A percentile compares a stretch with the other conserved stretches of the same genome.
phyloP scores from a whole-genome alignment of 1,140 invertebrate species.

The Drosophila nannoptera region DNA sequence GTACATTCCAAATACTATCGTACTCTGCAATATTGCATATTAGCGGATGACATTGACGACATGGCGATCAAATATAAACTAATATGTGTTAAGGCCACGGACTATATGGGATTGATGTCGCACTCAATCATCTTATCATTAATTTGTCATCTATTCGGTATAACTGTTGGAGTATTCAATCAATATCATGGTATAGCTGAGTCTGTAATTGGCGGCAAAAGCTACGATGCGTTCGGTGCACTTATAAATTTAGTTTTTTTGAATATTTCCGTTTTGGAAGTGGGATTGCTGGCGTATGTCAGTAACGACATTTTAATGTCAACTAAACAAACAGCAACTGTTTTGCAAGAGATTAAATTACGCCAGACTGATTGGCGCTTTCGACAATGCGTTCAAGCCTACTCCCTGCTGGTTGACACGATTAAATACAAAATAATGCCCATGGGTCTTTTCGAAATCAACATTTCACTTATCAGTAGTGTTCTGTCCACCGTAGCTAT shows the following conservation, averaged over 20 bases:
- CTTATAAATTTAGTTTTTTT: constrained; percentile 65
- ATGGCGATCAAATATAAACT: constrained; percentile 46
- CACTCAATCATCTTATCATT: constrained; percentile 61
- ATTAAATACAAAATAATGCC: constrained; percentile 63
- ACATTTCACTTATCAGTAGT: constrained; percentile 52
- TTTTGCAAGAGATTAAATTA: constrained; percentile 56
- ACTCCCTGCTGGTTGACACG: constrained; percentile 47
- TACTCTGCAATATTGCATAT: constrained; percentile 57
- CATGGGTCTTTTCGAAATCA: constrained; percentile 58
- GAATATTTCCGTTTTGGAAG: constrained; percentile 59
- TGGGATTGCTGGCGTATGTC: constrained; percentile 50
- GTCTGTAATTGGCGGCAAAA: constrained; percentile 49
- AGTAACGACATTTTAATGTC: constrained; percentile 46
- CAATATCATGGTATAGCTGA: constrained; percentile 66
- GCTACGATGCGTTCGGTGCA: constrained; percentile 61
- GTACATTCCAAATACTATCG: constrained; percentile 58
- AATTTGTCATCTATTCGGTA: constrained; percentile 68
- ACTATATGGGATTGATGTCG: constrained; percentile 54
- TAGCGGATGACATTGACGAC: constrained; percentile 64
- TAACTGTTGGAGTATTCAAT: constrained; percentile 63
- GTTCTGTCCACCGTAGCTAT: constrained; percentile 51
- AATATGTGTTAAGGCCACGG: constrained; percentile 42
- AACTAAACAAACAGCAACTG: constrained; percentile 37
- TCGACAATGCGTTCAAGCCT: constrained; percentile 50
- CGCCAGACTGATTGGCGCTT: constrained; percentile 56